Percentiles rank a stretch among this genome's conserved stretches.
Conservation (phyloP, 2,888 invertebrate species). For the Gerris lacustris region DNA sequence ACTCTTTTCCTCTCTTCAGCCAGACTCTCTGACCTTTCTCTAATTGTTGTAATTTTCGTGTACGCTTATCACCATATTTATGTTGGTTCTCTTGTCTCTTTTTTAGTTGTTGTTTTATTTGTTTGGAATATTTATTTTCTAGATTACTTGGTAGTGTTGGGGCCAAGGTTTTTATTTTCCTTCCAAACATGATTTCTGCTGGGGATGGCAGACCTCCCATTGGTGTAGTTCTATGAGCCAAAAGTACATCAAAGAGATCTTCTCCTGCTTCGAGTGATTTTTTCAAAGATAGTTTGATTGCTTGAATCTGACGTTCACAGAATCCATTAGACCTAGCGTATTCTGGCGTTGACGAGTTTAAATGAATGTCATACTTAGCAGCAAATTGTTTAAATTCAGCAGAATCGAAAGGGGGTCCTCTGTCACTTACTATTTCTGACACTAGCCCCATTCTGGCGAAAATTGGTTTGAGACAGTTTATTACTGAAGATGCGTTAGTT, state of each 20-base stretch:
- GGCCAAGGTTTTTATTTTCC: background rate
- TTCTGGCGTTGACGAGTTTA: background rate
- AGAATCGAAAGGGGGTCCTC: constrained; percentile 10
- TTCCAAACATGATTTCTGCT: background rate
- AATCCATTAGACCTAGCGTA: constrained; percentile 8
- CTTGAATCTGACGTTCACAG: background rate
- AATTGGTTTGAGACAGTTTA: background rate
- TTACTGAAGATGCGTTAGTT: background rate
- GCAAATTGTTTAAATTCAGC: constrained; percentile 6
- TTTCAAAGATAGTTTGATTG: constrained; percentile 4
- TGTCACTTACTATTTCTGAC: constrained; percentile 1
- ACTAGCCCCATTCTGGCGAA: background rate
- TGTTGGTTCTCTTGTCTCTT: background rate
- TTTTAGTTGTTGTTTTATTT: background rate
- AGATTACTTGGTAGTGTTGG: background rate
- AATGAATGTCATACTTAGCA: background rate
- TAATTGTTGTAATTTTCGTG: background rate
- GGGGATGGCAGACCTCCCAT: background rate
- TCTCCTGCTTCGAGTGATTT: constrained; percentile 4
- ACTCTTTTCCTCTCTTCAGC: background rate
- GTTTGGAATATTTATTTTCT: background rate
- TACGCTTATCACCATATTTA: background rate
- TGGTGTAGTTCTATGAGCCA: constrained; percentile 10
- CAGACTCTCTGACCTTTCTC: background rate
- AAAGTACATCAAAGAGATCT: background rate